Base-by-base conservation (phyloP, 2,797 vertebrate genomes). In the Coranthus polyacanthus region DNA sequence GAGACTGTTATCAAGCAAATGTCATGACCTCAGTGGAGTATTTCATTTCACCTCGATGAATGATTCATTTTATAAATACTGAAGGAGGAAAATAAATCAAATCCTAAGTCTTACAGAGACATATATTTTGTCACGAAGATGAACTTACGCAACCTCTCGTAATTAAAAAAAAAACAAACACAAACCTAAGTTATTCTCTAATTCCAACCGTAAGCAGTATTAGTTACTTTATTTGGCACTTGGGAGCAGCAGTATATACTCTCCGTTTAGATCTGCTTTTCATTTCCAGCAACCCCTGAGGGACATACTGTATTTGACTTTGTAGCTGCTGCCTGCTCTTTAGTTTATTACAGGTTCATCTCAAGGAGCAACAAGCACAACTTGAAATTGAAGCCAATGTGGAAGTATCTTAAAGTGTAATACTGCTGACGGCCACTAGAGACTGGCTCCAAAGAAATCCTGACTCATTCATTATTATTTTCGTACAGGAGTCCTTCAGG, bases 1-100 rank as follows among this genome's bases (percentile, higher is more conserved):
- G 18, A 76, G 43, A 39, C 12, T 58, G 37, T 26, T 22, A 15
- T 60, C 49, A 57, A 64, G 17, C 16, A 26, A 32, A 59, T 47
- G 49, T 61, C 60, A 13, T 42, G 43, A 63, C 45, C 57, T 65
- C 70, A 52, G 13, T 2, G 12, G 38, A 42, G 21, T 0, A 7
- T 45, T 78, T 29, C 2, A 61, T 17, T 49, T 46, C 4, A 45
- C 21, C 2, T 5, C 16, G n/a, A 55, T n/a, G 41, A 47, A 47
- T 0, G 1, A 38, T 22, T 37, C 15, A 12, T 64, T 77, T 50
- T 54, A 15, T 26, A 38, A 60, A 52, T 13, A 56, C 20, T 49
- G 1, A 41, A 20, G 4, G 8, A 2, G 1, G 11, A 39, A 55
- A 68, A 63, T 45, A 7, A 29, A 29, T 6, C 5, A 20, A 51